Conservation (phyloP, 2,113 vertebrate species). For the Pyrgilauda ruficollis region DNA sequence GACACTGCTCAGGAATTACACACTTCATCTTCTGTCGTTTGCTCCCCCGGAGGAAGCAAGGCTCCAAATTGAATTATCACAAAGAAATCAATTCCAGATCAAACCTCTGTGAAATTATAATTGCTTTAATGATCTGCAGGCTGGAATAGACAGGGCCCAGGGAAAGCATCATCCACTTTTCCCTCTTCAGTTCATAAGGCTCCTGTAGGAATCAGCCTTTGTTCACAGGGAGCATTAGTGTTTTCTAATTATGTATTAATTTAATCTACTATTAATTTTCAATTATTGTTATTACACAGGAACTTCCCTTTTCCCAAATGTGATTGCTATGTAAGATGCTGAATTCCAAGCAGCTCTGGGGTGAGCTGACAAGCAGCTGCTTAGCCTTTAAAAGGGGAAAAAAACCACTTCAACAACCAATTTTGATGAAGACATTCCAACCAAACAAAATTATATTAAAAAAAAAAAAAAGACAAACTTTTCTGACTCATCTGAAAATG, state of each 20-base stretch:
- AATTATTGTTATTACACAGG: conserved; percentile 48
- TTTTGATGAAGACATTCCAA: conserved; percentile 43
- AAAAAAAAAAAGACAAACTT: neutral
- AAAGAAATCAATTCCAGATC: conserved; percentile 71
- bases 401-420: neutral
- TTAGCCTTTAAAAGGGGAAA: neutral
- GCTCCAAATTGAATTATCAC: conserved; percentile 69
- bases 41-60: conserved; percentile 37
- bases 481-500: conserved; percentile 61
- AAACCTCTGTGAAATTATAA: conserved; percentile 72
- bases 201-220: conserved; percentile 46
- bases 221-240: conserved; percentile 27
- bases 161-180: neutral
- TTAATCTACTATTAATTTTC: conserved; percentile 66
- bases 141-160: conserved; percentile 32
- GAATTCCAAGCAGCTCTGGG: conserved; percentile 44
- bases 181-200: neutral
- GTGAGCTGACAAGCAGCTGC: conserved; percentile 1
- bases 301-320: conserved; percentile 6
- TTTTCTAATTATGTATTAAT: conserved; percentile 65
- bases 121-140: conserved; percentile 63
- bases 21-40: conserved; percentile 42
- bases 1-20: neutral
- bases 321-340: neutral
- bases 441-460: neutral